These are phyloP conservation scores for Alsophila aescularia DNA, from an alignment of 2,888 invertebrate species.

Conservation along the genomic window DNA sequence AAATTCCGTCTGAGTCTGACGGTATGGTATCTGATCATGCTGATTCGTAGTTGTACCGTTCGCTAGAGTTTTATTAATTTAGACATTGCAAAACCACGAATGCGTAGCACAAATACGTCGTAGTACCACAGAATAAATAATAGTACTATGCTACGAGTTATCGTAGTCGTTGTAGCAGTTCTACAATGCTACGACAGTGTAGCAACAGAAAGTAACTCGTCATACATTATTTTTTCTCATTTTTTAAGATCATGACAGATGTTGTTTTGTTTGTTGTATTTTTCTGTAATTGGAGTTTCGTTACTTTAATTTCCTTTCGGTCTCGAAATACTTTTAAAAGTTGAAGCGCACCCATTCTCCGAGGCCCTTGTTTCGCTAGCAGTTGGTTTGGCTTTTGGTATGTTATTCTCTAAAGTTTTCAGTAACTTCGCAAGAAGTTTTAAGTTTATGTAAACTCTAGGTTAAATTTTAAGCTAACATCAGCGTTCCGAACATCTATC, in stretches of 20 bases:
- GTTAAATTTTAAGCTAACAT: conserved; percentile 33
- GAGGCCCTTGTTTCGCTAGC: conserved; percentile 37
- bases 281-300: conserved; percentile 25
- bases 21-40: conserved; percentile 44
- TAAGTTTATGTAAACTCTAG: conserved; percentile 36
- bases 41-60: conserved; percentile 18
- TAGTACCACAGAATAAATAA: no score
- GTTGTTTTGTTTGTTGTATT: conserved; percentile 9
- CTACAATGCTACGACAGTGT: conserved; percentile 15
- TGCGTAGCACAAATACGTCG: neutral
- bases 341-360: conserved; percentile 37
- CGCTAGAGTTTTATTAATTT: neutral
- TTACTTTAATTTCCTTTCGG: conserved; percentile 27
- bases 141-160: no score
- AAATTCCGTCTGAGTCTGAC: conserved; percentile 55
- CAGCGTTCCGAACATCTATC: conserved; percentile 29
- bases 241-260: neutral
- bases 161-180: conserved; percentile 6
- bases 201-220: neutral
- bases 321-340: conserved; percentile 40
- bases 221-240: neutral
- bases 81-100: neutral
- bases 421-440: conserved; percentile 37
- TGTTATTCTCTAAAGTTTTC: conserved; percentile 38
- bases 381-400: conserved; percentile 37